Conservation (phyloP, 2,888 invertebrate species). For the Electrophaes corylata region DNA sequence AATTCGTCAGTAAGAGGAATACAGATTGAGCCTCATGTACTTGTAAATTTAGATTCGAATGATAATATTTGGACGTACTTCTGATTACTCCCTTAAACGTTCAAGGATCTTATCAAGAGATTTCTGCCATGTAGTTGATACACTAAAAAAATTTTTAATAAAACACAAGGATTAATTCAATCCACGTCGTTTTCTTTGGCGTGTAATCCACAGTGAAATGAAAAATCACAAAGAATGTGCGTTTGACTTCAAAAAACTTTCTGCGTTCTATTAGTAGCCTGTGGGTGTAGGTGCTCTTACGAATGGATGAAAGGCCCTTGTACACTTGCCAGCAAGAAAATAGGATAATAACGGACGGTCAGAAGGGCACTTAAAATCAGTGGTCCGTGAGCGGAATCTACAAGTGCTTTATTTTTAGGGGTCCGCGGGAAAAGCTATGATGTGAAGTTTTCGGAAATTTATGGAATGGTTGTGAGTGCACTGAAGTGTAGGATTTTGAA, state of each 20-base stretch:
- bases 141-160: conserved; percentile 1
- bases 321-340: conserved; percentile 53
- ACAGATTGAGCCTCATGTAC: too few species aligned
- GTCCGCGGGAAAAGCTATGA: conserved; percentile 21
- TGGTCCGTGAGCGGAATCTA: conserved; percentile 58
- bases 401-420: conserved; percentile 49
- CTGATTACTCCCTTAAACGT: too few species aligned
- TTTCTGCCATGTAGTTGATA: too few species aligned
- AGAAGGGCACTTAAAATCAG: conserved; percentile 61
- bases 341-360: conserved; percentile 61
- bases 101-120: too few species aligned
- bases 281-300: conserved; percentile 36
- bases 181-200: conserved; percentile 32
- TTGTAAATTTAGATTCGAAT: too few species aligned
- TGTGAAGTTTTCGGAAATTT: conserved; percentile 22
- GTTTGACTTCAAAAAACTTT: conserved; percentile 40
- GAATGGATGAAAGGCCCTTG: conserved; percentile 41
- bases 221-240: conserved; percentile 35
- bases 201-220: conserved; percentile 33
- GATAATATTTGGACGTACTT: too few species aligned
- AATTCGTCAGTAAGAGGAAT: too few species aligned
- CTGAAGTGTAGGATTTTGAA: conserved; percentile 18
- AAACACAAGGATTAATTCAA: conserved; percentile 29
- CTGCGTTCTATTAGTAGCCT: conserved; percentile 39
- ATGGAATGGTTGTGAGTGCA: conserved; percentile 27